Conservation (phyloP, 1,140 invertebrate species). For the Microplitis demolitor region DNA sequence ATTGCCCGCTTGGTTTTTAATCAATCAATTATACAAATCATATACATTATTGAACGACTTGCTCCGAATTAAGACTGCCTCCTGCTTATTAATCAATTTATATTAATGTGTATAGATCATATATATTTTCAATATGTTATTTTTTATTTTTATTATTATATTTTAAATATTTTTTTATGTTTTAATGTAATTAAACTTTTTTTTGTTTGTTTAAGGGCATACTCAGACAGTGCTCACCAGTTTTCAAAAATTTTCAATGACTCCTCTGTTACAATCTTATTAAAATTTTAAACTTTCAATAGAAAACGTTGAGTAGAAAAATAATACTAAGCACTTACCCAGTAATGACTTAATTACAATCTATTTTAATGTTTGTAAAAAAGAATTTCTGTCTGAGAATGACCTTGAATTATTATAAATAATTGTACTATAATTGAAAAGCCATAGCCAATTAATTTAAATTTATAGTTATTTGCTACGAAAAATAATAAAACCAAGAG, state of each 20-base stretch:
- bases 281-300: too few relatives aligned
- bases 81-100: slow-evolving; percentile 13
- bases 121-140: not conserved
- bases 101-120: not conserved
- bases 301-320: too few relatives aligned
- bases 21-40: not conserved
- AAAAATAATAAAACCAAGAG: slow-evolving; percentile 10
- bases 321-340: too few relatives aligned
- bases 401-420: not conserved
- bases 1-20: not conserved
- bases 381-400: not conserved
- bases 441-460: not conserved
- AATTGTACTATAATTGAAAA: slow-evolving; percentile 7
- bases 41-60: not conserved
- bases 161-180: not conserved
- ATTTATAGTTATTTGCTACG: slow-evolving; percentile 8
- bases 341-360: too few relatives aligned
- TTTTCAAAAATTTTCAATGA: too few relatives aligned
- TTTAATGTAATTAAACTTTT: not conserved
- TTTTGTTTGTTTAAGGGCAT: too few relatives aligned
- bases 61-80: slow-evolving; percentile 24
- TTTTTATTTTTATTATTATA: not conserved
- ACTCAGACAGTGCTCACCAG: too few relatives aligned
- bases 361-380: too few relatives aligned
- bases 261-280: too few relatives aligned